Percentiles rank a stretch among this genome's conserved stretches.
Conservation (phyloP, 2,797 vertebrate genomes). For the Australoheros facetus region DNA sequence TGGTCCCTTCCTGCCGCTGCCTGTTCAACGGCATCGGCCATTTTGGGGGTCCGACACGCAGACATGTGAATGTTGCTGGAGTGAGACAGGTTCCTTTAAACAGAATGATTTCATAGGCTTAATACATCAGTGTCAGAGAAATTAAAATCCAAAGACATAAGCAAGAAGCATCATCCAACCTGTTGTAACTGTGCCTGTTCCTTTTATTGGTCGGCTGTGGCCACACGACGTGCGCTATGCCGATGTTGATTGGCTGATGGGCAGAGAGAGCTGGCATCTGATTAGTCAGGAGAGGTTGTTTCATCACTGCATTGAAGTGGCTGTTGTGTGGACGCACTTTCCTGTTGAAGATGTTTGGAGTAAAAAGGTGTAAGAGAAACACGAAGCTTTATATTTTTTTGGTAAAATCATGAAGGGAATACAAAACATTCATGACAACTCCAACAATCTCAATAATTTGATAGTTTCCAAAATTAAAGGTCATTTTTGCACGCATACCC, state of each 20-base stretch:
- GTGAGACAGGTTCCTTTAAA: slow-evolving; percentile 85
- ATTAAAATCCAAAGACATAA: not conserved
- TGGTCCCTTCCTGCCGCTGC: slow-evolving; percentile 74
- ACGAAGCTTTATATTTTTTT: not conserved
- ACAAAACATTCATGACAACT: not conserved
- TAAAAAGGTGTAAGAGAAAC: not conserved
- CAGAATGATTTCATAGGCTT: not conserved
- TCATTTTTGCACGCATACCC: not conserved
- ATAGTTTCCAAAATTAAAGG: not conserved
- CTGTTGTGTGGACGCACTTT: slow-evolving; percentile 87
- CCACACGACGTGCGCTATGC: slow-evolving; percentile 97
- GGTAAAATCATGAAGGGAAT: rapidly evolving
- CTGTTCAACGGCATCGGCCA: slow-evolving; percentile 79
- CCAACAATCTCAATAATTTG: not conserved
- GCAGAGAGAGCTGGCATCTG: slow-evolving; percentile 90
- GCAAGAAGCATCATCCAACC: slow-evolving; percentile 43
- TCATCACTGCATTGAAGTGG: slow-evolving; percentile 90
- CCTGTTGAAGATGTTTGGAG: slow-evolving; percentile 68
- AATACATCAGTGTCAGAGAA: not conserved
- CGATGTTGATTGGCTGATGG: slow-evolving; percentile 93
- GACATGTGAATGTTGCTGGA: slow-evolving; percentile 84
- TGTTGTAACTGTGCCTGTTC: slow-evolving; percentile 90
- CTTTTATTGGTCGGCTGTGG: slow-evolving; percentile 91
- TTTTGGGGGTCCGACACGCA: slow-evolving; percentile 88
- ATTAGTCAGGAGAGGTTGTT: slow-evolving; percentile 90